Evolutionary conservation across 1,140 invertebrate species (phyloP), one percentile per base, ranked within the genome.

Genomic region (Odontomachus brunneus): DNA sequence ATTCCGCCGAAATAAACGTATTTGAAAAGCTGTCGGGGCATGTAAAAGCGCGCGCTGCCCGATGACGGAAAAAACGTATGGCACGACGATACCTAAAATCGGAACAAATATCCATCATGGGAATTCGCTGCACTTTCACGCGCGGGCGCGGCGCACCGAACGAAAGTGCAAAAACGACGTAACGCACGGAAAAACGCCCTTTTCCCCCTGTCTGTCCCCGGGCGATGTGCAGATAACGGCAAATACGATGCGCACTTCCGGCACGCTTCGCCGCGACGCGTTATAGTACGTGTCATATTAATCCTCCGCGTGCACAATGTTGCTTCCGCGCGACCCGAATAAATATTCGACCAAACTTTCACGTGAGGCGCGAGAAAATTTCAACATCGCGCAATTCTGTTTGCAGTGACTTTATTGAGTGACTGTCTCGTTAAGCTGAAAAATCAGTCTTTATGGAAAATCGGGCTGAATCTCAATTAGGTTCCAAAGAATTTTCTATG

Each of bases 21-120:
- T 78, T 69, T 69, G 38, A 71, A 80, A 55, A 80, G 75, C 75
- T 80, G 75, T 80, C 75, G 51, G 33, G 33, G 60, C 38, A 80
- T 71, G 65, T 80, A 80, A 80, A 80, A 80, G 51, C 75, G 14
- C 53, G 22, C 53, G 17, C 51, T 69, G 53, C 59, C 51, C 75
- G 63, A 14, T 69, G 65, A 71, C 51, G 65, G 51, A 57, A 80
- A n/a, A 80, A 80, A 80, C 24, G 65, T 80, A 80, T 80, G 19
- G 29, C 51, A 3, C 65, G 38, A 14, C 38, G 51, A 80, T 80
- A 80, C 65, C 75, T 80, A 80, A 80, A 80, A 80, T 80, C 75
- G 51, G 38, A 80, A 80, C 53, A 71, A 80, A 80, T 80, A 80
- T 80, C 33, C 51, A 80, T 80, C 75, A 80, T n/a, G 22, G 65